These are phyloP conservation scores for Ptilodon capucinus DNA, from an alignment of 2,888 invertebrate genomes.

Conservation along the genomic window DNA sequence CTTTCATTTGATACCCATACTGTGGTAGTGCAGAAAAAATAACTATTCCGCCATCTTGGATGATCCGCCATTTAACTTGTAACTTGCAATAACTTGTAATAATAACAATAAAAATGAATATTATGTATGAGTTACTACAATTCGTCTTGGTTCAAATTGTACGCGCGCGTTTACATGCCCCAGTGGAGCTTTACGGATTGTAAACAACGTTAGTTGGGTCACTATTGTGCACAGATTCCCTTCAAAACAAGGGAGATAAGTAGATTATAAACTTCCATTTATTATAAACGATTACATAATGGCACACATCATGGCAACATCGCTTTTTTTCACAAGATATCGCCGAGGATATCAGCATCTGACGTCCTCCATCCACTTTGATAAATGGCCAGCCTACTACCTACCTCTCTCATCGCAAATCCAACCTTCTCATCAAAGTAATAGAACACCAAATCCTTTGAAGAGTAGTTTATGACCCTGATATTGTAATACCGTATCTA, in stretches of 20 bases:
- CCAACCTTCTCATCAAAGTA: conserved; percentile 11
- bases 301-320: conserved; percentile 30
- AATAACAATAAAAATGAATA: too few relatives aligned
- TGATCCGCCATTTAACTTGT: too few relatives aligned
- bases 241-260: background rate
- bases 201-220: too few relatives aligned
- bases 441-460: conserved; percentile 18
- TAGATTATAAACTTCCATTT: conserved; percentile 6
- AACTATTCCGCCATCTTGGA: too few relatives aligned
- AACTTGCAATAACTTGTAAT: too few relatives aligned
- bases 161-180: too few relatives aligned
- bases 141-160: too few relatives aligned
- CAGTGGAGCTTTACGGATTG: too few relatives aligned
- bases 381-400: conserved; percentile 51
- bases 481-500: conserved; percentile 30
- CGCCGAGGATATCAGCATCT: conserved; percentile 48
- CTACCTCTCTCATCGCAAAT: conserved; percentile 12
- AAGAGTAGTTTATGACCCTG: background rate
- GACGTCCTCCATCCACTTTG: conserved; percentile 60
- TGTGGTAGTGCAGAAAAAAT: too few relatives aligned
- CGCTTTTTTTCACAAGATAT: conserved; percentile 48
- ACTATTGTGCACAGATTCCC: background rate
- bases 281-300: conserved; percentile 15
- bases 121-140: too few relatives aligned
- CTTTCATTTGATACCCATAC: too few relatives aligned